phyloP scores from a whole-genome alignment of 2,888 invertebrate genomes.

The Opisthograptis luteolata region DNA sequence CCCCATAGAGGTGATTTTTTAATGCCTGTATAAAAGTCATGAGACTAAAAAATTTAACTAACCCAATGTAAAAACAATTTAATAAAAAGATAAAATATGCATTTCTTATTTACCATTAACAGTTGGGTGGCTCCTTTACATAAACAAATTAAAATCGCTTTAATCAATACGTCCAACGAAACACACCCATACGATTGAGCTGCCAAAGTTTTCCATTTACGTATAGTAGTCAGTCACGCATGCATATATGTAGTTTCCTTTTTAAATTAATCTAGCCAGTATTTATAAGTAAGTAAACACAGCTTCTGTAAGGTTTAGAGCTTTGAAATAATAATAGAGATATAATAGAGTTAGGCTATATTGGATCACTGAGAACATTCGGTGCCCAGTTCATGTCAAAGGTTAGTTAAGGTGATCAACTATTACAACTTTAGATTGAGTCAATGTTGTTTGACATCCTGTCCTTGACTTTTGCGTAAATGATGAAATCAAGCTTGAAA shows the following conservation, averaged over 20 bases:
- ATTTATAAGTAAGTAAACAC: no score
- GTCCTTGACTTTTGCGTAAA: constrained; percentile 60
- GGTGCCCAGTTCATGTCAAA: not conserved
- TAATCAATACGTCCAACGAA: constrained; percentile 8
- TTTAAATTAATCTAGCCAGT: not conserved
- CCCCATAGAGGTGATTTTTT: no score
- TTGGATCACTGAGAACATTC: not conserved
- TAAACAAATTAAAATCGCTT: not conserved
- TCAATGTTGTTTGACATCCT: constrained; percentile 35
- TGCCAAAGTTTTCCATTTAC: constrained; percentile 10
- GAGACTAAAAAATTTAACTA: no score
- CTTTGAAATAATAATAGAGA: no score
- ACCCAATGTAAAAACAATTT: no score
- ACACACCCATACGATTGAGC: constrained; percentile 8
- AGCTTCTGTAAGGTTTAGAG: no score
- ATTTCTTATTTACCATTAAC: no score
- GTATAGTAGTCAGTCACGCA: constrained; percentile 33
- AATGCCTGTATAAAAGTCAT: no score
- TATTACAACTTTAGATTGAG: constrained; percentile 12
- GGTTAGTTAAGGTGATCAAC: constrained; percentile 4
- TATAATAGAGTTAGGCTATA: not conserved
- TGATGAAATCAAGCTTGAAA: constrained; percentile 43
- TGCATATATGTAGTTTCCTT: constrained; percentile 15
- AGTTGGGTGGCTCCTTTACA: no score
- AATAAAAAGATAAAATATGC: no score